Evolutionary conservation across 53 echinoderm and acorn worm genomes (phyloP).

Genomic region (Patiria pectinifera): DNA sequence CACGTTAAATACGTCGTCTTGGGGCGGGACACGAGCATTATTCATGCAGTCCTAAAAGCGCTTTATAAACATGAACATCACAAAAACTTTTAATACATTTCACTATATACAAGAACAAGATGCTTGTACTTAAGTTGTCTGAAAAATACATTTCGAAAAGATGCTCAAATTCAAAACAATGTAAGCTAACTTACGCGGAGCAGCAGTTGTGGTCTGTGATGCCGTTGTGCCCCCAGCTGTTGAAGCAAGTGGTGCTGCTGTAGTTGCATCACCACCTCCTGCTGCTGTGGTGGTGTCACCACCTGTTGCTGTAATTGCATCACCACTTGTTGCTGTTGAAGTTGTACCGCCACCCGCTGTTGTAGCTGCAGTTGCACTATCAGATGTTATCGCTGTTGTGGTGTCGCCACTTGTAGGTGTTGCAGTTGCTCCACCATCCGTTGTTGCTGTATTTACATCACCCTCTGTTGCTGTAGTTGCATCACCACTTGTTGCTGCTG

Average conservation of each 20-base stretch:
- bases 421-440: background rate
- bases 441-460: background rate
- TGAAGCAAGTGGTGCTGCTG: background rate
- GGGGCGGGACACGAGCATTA: too few relatives aligned
- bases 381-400: background rate
- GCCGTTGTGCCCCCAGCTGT: background rate
- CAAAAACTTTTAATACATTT: too few relatives aligned
- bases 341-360: background rate
- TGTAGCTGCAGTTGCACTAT: background rate
- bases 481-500: background rate
- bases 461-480: background rate
- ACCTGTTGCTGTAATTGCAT: background rate
- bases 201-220: constrained; percentile 28
- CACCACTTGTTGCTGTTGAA: background rate
- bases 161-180: too few relatives aligned
- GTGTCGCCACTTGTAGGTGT: background rate
- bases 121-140: too few relatives aligned
- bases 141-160: too few relatives aligned
- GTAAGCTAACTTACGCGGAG: constrained; percentile 27
- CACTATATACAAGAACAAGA: too few relatives aligned
- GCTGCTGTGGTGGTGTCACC: background rate
- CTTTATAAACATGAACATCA: too few relatives aligned
- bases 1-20: too few relatives aligned
- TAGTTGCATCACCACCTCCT: background rate
- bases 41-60: too few relatives aligned